Base-by-base conservation (phyloP, 2,113 vertebrate genomes). In the Platichthys flesus region DNA sequence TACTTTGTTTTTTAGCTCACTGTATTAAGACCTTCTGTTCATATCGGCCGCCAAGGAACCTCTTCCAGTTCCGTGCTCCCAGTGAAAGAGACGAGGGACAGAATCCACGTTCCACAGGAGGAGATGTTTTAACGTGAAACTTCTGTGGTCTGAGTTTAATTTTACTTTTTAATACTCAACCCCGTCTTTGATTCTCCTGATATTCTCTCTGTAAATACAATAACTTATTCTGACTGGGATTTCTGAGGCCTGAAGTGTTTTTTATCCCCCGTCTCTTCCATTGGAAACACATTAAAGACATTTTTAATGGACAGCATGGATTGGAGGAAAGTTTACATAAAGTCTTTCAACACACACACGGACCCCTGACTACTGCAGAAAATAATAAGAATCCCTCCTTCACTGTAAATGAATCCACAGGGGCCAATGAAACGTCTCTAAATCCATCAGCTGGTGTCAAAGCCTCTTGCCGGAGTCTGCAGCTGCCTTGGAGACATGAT, bases 401-500 rank as follows among this genome's bases (percentile, higher is more conserved):
- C 42, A 67, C 26, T 55, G 26, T 21, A 13, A 57, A 68, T 51
- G n/a, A 60, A 55, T n/a, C 47, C 6, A 56, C 26, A 55, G 37
- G 62, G 26, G 37, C 9, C 49, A 78, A 37, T 37, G 35, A 37
- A 37, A 37, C 35, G 40, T 42, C 12, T 42, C 40, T 51, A 16
- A 51, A 51, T 51, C 16, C 12, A 42, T 15, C 2, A 24, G 55
- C 64, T 81, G 45, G 15, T 45, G 55, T 59, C 56, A 42, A 26
- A 78, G 42, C 67, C 47, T 76, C 63, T 76, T n/a, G 61, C 54
- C 31, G 56, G 67, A 79, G 71, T 76, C 64, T 69, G 54, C 74
- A 85, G 89, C 88, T 85, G 89, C 88, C 85, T 67, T 47, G n/a
- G 65, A 74, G 57, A 28, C 57, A 54, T 21, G 58, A 59, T 2